These are phyloP conservation scores for Enteromius fasciolatus DNA, from an alignment of 2,797 vertebrate genomes.

Conservation along the genomic window DNA sequence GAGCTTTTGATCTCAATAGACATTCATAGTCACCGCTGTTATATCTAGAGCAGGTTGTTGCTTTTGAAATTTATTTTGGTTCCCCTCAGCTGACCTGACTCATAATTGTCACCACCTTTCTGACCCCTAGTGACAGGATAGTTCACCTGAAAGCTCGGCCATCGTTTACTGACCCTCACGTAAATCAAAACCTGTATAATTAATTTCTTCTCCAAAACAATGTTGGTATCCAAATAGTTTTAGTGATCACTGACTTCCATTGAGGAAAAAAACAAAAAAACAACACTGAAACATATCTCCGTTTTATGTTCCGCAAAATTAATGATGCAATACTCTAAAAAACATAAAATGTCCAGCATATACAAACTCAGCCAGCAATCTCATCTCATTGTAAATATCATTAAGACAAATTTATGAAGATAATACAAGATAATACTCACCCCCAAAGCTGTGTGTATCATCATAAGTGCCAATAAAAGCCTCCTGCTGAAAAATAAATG, in stretches of 20 bases:
- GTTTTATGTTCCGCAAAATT: neutral
- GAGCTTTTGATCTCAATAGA: neutral
- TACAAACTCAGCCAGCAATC: neutral
- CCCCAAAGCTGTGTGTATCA: conserved; percentile 41
- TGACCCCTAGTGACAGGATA: neutral
- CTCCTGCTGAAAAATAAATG: conserved; percentile 38
- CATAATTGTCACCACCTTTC: neutral
- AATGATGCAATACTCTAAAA: neutral
- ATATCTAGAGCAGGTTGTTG: neutral
- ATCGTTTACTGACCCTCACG: neutral
- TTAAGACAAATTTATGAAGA: neutral
- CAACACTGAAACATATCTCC: neutral
- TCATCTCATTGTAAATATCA: neutral
- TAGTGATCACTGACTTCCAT: neutral
- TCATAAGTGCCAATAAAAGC: conserved; percentile 44
- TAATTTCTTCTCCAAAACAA: neutral
- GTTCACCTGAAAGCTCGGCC: neutral
- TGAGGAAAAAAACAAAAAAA: neutral
- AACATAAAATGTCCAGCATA: neutral
- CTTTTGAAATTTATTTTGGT: neutral
- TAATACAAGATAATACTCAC: conserved; percentile 23
- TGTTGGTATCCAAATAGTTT: neutral
- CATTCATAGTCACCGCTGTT: neutral
- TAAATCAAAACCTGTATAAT: neutral
- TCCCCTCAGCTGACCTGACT: neutral